Evolutionary conservation across 2,888 invertebrate species (phyloP).

Genomic region (Agrotis exclamationis): DNA sequence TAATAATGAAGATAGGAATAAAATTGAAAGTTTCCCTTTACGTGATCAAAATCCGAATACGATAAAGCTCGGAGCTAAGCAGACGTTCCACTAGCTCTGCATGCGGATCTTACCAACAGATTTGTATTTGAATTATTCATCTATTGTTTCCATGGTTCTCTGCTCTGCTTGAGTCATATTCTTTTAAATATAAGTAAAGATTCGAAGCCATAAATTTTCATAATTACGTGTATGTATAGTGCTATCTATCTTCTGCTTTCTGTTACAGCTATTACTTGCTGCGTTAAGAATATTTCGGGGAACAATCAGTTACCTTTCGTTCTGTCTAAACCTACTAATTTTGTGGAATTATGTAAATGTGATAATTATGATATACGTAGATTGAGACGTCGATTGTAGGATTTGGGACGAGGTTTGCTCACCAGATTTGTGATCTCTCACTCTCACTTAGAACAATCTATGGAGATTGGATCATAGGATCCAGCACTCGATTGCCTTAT

Average conservation of each 20-base stretch:
- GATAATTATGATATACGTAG: slow-evolving; percentile 62
- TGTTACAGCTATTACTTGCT: neutral
- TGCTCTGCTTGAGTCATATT: slow-evolving; percentile 62
- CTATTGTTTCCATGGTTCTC: slow-evolving; percentile 70
- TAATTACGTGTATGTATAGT: neutral
- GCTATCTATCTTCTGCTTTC: neutral
- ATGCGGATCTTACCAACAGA: slow-evolving; percentile 72
- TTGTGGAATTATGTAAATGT: slow-evolving; percentile 63
- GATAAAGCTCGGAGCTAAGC: slow-evolving; percentile 65
- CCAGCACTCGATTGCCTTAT: slow-evolving; percentile 21
- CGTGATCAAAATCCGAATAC: slow-evolving; percentile 73
- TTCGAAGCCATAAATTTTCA: slow-evolving; percentile 13
- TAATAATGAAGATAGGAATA: slow-evolving; percentile 65
- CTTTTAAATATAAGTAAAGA: slow-evolving; percentile 54
- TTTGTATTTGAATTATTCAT: slow-evolving; percentile 82
- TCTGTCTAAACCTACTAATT: slow-evolving; percentile 38
- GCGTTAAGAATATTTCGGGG: neutral
- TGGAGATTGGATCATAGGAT: slow-evolving; percentile 16
- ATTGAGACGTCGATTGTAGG: slow-evolving; percentile 50
- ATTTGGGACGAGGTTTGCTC: slow-evolving; percentile 26
- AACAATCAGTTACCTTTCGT: slow-evolving; percentile 21
- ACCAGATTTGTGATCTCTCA: slow-evolving; percentile 37
- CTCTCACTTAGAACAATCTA: slow-evolving; percentile 31
- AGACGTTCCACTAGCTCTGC: slow-evolving; percentile 61
- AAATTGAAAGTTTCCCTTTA: slow-evolving; percentile 73